phyloP scores from a whole-genome alignment of 2,113 vertebrate species.

The Epinephelus lanceolatus region DNA sequence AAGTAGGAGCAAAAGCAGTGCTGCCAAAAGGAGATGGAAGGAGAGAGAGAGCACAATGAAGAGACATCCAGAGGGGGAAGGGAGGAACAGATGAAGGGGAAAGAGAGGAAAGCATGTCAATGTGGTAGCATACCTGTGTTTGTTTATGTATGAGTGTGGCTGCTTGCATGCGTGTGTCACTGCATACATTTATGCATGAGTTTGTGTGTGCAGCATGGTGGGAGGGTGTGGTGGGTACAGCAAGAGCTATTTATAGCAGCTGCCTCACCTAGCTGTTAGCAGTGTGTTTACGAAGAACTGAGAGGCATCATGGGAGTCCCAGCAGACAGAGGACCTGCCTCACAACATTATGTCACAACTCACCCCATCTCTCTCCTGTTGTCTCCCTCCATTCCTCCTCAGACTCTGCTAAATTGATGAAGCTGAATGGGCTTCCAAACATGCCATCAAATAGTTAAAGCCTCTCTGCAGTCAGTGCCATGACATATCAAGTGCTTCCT shows the following conservation, averaged over 20 bases:
- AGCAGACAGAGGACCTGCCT: conserved; percentile 40
- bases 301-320: conserved; percentile 64
- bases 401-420: background rate
- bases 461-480: conserved; percentile 11
- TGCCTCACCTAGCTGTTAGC: conserved; percentile 60
- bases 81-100: background rate
- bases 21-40: conserved; percentile 63
- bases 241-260: conserved; percentile 65
- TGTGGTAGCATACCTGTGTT: conserved; percentile 10
- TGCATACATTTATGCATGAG: conserved; percentile 52
- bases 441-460: conserved; percentile 4
- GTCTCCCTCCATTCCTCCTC: conserved; percentile 17
- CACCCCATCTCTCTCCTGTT: conserved; percentile 17
- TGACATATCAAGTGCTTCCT: conserved; percentile 2
- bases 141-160: conserved; percentile 26
- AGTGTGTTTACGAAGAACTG: conserved; percentile 53
- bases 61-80: background rate
- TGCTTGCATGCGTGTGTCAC: conserved; percentile 42
- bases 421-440: conserved; percentile 2
- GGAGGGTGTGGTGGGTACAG: conserved; percentile 34
- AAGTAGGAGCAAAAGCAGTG: conserved; percentile 43
- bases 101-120: conserved; percentile 15
- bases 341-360: conserved; percentile 50
- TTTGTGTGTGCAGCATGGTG: conserved; percentile 21
- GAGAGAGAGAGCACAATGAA: conserved; percentile 17